Base-by-base conservation (phyloP, 2,797 vertebrate species). In the Parotocinclus haroldoi region DNA sequence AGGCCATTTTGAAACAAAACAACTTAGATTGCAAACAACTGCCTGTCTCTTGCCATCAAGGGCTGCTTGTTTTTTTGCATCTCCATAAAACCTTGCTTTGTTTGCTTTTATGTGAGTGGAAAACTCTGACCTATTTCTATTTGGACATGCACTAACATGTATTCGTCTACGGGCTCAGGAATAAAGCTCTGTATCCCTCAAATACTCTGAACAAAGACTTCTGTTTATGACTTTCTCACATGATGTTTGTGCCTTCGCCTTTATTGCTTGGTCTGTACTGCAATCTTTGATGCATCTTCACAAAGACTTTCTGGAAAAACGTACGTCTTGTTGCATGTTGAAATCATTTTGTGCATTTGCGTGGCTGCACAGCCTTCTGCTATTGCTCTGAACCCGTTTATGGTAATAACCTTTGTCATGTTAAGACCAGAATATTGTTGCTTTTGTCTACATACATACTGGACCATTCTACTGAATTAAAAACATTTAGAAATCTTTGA, bases 271-370 rank as follows among this genome's bases (percentile, higher is more conserved):
- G 5, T 4, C 46, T 51, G 36, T 38, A 39, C 45, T n/a, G 14
- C 40, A 40, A 49, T 27, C 45, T 57, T 66, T 48, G 9, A 19
- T 57, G 17, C 64, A 51, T 7, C 27, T 27, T 27, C 27, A 5
- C 27, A 27, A 27, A 27, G 27, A 27, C 27, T 27, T 27, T 27
- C 27, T 27, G 27, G 27, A 51, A 16, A 51, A 17, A 18, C 16
- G n/a, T 50, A 14, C 9, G 40, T 67, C 18, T 27, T 9, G 1
- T 42, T 58, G 64, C 64, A 58, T 52, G 46, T 27, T 67, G 55
- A 51, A 58, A 45, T 19, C 46, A 44, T 58, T 58, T 67, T 16
- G n/a, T 54, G 62, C 44, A 45, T 42, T 11, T 42, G 40, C 10
- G 1, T 42, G 27, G 4, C 40, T 42, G 38, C 9, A 11, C 40